Percentiles rank a stretch among this genome's conserved stretches.
phyloP scores from a whole-genome alignment of 2,888 invertebrate species.

The Helicoverpa assulta region DNA sequence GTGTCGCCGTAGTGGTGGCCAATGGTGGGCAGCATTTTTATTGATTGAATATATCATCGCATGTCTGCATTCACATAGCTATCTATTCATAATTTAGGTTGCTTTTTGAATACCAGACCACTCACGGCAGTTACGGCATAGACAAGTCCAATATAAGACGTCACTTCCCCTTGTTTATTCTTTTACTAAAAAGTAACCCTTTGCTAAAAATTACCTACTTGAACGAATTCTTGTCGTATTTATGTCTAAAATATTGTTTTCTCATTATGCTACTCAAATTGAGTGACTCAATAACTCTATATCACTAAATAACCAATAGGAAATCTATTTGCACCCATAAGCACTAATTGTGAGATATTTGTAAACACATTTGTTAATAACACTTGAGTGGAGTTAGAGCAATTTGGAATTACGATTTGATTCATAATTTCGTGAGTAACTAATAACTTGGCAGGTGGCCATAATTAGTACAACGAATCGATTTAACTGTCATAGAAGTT shows the following conservation, averaged over 20 bases:
- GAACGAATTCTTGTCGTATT: too few relatives aligned
- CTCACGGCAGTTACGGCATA: background rate
- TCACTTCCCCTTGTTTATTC: too few relatives aligned
- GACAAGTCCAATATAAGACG: slow-evolving; percentile 1
- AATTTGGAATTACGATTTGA: slow-evolving; percentile 51
- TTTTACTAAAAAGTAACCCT: too few relatives aligned
- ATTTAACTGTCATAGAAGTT: slow-evolving; percentile 33
- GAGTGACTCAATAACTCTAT: too few relatives aligned
- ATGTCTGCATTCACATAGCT: slow-evolving; percentile 29
- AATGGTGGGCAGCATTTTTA: slow-evolving; percentile 28
- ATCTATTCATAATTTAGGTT: slow-evolving; percentile 5
- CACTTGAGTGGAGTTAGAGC: slow-evolving; percentile 29
- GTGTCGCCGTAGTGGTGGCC: background rate
- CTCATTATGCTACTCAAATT: too few relatives aligned
- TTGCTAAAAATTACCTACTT: too few relatives aligned
- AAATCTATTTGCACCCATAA: background rate
- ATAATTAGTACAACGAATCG: slow-evolving; percentile 56
- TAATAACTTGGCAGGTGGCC: slow-evolving; percentile 67
- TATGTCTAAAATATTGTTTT: too few relatives aligned
- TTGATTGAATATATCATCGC: slow-evolving; percentile 47
- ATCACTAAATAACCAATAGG: background rate
- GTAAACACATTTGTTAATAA: slow-evolving; percentile 18
- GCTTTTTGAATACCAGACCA: background rate
- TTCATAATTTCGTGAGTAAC: slow-evolving; percentile 58
- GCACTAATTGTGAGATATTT: background rate